Conservation (phyloP, 2,113 vertebrate species). For the Brachyhypopomus occidentalis region DNA sequence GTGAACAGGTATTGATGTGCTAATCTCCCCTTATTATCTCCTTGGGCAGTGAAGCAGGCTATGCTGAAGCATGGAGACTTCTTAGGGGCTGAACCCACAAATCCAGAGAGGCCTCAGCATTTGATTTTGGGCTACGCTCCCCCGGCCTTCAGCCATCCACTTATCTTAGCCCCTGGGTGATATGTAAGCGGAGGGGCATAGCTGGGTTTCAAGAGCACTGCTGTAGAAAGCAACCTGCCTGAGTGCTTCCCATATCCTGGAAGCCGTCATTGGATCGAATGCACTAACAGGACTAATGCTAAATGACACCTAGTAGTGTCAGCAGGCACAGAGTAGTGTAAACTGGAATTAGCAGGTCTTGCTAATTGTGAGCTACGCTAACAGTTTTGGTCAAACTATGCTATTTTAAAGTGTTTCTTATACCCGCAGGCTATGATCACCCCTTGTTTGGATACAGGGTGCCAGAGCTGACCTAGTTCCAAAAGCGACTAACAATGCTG, state of each 20-base stretch:
- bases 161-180: slow-evolving; percentile 34
- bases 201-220: neutral
- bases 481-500: slow-evolving; percentile 33
- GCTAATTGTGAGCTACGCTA: neutral
- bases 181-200: neutral
- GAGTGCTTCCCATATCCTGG: neutral
- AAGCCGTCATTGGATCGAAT: neutral
- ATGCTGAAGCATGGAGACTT: slow-evolving; percentile 15
- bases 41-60: neutral
- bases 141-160: slow-evolving; percentile 25
- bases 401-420: neutral
- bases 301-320: neutral
- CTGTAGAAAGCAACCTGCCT: neutral
- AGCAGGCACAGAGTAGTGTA: neutral
- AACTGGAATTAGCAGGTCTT: neutral
- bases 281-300: slow-evolving; percentile 5
- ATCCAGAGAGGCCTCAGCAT: slow-evolving; percentile 26
- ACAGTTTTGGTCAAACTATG: neutral
- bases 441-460: slow-evolving; percentile 17
- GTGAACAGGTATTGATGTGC: slow-evolving; percentile 25
- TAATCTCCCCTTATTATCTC: slow-evolving; percentile 54
- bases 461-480: slow-evolving; percentile 51
- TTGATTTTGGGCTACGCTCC: slow-evolving; percentile 17
- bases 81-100: slow-evolving; percentile 35
- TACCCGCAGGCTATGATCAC: neutral